A percentile compares a stretch with the other conserved stretches of the same genome.
Conservation (phyloP, 2,888 invertebrate genomes). For the Proisotoma minuta region DNA sequence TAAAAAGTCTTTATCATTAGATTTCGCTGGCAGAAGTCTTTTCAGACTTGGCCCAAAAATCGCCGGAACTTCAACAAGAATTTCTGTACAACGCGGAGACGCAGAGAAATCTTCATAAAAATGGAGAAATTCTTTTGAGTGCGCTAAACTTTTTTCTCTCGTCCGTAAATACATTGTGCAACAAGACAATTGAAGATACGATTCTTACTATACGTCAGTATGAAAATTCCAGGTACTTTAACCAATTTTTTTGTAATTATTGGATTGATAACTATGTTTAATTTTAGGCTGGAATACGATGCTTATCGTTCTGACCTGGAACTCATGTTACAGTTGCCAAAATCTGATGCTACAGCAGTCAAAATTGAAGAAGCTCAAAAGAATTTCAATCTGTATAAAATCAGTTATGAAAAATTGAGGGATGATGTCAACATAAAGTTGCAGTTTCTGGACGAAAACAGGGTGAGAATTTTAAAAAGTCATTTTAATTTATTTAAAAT, state of each 20-base stretch:
- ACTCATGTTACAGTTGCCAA: constrained; percentile 58
- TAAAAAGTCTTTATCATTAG: constrained; percentile 19
- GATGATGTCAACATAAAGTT: constrained; percentile 93
- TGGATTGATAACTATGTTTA: constrained; percentile 2
- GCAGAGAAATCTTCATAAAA: constrained; percentile 84
- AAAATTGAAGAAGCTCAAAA: constrained; percentile 73
- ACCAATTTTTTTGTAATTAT: constrained; percentile 12
- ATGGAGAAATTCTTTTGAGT: constrained; percentile 85
- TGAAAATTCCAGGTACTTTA: constrained; percentile 66
- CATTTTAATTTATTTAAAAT: neutral
- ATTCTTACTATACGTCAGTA: constrained; percentile 70
- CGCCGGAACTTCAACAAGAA: constrained; percentile 89
- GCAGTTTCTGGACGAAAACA: constrained; percentile 93
- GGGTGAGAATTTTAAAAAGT: constrained; percentile 59
- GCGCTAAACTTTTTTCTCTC: constrained; percentile 95
- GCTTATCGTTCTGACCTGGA: constrained; percentile 94
- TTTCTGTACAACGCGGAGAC: constrained; percentile 94
- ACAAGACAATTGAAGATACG: constrained; percentile 97
- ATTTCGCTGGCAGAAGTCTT: constrained; percentile 78
- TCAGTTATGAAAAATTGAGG: constrained; percentile 85
- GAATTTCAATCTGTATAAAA: constrained; percentile 77
- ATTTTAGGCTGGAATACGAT: constrained; percentile 85
- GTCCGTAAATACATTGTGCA: constrained; percentile 89
- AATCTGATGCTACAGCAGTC: constrained; percentile 57
- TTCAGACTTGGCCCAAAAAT: constrained; percentile 91